Base-by-base conservation (phyloP, 2,113 vertebrate species). In the Apaloderma vittatum region DNA sequence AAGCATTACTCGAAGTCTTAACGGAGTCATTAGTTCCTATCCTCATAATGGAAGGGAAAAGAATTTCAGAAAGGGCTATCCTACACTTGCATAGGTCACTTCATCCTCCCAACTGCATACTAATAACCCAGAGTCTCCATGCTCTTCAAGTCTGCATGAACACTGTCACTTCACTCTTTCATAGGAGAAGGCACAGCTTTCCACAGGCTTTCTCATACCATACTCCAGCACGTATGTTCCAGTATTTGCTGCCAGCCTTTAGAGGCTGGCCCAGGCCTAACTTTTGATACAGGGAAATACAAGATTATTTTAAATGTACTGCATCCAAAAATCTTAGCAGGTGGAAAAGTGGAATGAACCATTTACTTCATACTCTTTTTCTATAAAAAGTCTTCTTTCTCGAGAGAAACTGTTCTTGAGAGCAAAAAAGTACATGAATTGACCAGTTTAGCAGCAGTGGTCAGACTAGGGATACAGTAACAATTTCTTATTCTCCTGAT, bases 261-360 rank as follows among this genome's bases (percentile, higher is more conserved):
- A 40, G 40, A 12, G 40, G 40, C 40, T 40, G 40, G 40, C 40
- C 40, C 40, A 40, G 40, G 40, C 92, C 88, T 92, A 86, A 94
- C 94, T 81, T 74, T 43, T 93, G 81, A 58, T 89, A 90, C 20
- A 67, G n/a, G 67, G 52, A 45, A 97, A 96, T 95, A 97, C 93
- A 97, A 94, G 7, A 84, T 45, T 94, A 68, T 95, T 95, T 96
- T 52, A 86, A 77, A 88, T 88, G 48, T 59, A 68, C 63, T 90
- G 30, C 43, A 20, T 81, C 45, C 68, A 93, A 92, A 40, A 95
- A 92, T 74, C 85, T 95, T 90, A 95, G 94, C 94, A 92, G 85
- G 46, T 7, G 3, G 55, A 37, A 63, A 93, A 92, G 55, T 59
- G 40, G 90, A 90, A 95, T 46, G 77, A 87, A 62, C n/a, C 36